A percentile compares a stretch with the other conserved stretches of the same genome.
These are phyloP conservation scores for Yoshiicerus persimilis DNA, from an alignment of 1,140 invertebrate genomes.

Conservation along the genomic window DNA sequence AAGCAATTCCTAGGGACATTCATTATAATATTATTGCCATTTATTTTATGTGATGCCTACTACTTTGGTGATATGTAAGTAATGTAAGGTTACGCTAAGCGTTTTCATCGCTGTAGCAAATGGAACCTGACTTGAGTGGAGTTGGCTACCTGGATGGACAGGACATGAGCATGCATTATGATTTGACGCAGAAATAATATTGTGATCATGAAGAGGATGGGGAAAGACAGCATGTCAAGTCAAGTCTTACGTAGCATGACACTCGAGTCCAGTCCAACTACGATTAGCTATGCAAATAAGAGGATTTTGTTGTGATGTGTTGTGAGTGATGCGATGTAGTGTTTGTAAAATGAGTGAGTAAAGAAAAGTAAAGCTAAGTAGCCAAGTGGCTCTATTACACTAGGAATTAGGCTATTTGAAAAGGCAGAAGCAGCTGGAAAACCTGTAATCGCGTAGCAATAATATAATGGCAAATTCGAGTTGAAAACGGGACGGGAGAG, in stretches of 20 bases:
- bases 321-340: background rate
- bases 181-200: background rate
- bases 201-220: background rate
- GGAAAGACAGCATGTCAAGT: background rate
- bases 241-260: background rate
- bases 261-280: background rate
- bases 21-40: background rate
- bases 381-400: constrained; percentile 11
- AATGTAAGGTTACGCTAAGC: background rate
- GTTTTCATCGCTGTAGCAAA: background rate
- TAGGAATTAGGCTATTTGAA: constrained; percentile 5
- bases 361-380: constrained; percentile 13
- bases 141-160: background rate
- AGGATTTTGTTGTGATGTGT: background rate
- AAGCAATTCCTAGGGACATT: background rate
- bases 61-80: background rate
- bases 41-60: background rate
- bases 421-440: constrained; percentile 13
- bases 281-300: background rate
- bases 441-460: constrained; percentile 4
- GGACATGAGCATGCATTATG: background rate
- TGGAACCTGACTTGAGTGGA: background rate
- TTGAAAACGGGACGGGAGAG: no score
- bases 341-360: background rate
- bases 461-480: constrained; percentile 17